Evolutionary conservation across 2,113 vertebrate genomes (phyloP).

Genomic region (Hiodon tergisus): DNA sequence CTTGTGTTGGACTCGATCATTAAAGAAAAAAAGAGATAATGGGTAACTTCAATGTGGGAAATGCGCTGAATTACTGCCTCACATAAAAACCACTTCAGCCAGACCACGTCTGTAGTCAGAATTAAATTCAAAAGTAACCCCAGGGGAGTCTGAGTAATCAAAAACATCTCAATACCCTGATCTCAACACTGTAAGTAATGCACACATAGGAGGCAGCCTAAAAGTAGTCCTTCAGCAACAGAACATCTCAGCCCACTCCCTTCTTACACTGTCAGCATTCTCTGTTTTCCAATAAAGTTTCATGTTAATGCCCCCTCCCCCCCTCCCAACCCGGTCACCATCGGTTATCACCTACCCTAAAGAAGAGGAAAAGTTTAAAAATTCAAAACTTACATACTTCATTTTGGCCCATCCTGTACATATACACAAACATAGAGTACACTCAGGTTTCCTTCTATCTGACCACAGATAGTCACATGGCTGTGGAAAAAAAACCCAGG

Average conservation of each 20-base stretch:
- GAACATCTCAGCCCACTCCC: too few relatives aligned
- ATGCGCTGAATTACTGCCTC: conserved; percentile 2
- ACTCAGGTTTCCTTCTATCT: too few relatives aligned
- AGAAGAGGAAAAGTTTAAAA: too few relatives aligned
- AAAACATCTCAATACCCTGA: not conserved
- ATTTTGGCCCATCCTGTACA: too few relatives aligned
- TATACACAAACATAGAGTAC: not conserved
- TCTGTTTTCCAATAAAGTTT: too few relatives aligned
- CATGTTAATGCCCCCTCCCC: not conserved
- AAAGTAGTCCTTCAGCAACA: not conserved
- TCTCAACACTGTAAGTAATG: conserved; percentile 12
- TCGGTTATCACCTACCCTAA: too few relatives aligned
- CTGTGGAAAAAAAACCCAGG: not conserved
- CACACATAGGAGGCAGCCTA: not conserved
- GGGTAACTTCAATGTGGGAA: not conserved
- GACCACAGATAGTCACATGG: not conserved
- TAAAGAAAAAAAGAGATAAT: conserved; percentile 7
- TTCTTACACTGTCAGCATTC: not conserved
- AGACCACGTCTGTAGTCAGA: too few relatives aligned
- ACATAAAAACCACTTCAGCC: not conserved
- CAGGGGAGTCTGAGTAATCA: not conserved
- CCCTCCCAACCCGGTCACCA: not conserved
- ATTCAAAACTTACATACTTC: too few relatives aligned
- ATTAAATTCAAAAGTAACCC: conserved; percentile 6
- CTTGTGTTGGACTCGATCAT: too few relatives aligned